Evolutionary conservation across 1,140 invertebrate species (phyloP).

Genomic region (Aleiodes sp.): DNA sequence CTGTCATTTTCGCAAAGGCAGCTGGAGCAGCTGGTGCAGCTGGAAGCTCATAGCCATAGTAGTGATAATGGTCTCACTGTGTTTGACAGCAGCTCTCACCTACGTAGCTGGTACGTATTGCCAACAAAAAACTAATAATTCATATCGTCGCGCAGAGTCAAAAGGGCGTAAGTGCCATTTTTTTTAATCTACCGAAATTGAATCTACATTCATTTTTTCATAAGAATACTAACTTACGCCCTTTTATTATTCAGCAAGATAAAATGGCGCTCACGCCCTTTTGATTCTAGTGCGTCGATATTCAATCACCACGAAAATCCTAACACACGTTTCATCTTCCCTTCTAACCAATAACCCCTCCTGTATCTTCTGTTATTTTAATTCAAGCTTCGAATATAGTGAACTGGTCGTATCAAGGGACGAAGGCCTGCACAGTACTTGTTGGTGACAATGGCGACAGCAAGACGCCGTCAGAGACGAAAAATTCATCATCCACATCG

Average conservation of each 20-base stretch:
- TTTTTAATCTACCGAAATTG: no score
- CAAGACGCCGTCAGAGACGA: constrained; percentile 72
- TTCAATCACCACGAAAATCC: background rate
- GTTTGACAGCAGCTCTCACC: constrained; percentile 81
- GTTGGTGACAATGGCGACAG: constrained; percentile 78
- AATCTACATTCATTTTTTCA: no score
- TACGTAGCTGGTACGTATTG: constrained; percentile 84
- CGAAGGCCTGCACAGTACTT: constrained; percentile 82
- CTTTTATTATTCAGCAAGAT: no score
- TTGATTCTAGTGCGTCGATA: no score
- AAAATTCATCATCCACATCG: constrained; percentile 69
- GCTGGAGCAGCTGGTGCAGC: constrained; percentile 80
- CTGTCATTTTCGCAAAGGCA: constrained; percentile 89
- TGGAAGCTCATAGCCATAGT: constrained; percentile 91
- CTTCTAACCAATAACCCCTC: background rate
- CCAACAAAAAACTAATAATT: background rate
- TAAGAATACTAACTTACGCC: no score
- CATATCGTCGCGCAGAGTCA: background rate
- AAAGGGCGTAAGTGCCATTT: no score
- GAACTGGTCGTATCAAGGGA: constrained; percentile 82
- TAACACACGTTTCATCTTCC: background rate
- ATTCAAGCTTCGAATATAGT: constrained; percentile 80
- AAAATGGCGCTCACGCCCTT: no score
- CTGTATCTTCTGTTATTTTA: constrained; percentile 13
- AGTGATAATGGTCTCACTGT: constrained; percentile 82